phyloP scores from a whole-genome alignment of 2,888 invertebrate species.

The Phania funesta region DNA sequence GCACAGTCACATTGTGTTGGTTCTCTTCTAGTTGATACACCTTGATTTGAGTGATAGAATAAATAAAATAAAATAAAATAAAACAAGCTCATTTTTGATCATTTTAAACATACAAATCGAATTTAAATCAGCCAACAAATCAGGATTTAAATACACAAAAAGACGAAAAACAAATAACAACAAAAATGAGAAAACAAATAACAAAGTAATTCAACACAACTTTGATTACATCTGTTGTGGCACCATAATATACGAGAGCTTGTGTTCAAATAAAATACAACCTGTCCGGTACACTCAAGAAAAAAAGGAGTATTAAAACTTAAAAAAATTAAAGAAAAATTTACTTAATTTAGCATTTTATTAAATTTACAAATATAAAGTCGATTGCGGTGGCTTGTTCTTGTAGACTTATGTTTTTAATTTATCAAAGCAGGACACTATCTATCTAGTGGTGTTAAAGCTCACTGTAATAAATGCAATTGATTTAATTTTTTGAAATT shows the following conservation, averaged over 20 bases:
- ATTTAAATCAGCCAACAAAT: conserved; percentile 38
- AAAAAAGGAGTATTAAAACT: background rate
- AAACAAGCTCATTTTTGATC: conserved; percentile 34
- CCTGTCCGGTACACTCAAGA: conserved; percentile 40
- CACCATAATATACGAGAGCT: conserved; percentile 33
- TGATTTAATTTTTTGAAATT: no score
- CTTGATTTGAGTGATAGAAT: conserved; percentile 14
- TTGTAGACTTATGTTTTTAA: no score
- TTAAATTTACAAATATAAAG: no score
- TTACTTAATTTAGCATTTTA: background rate
- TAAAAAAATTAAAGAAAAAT: no score
- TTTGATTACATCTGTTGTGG: conserved; percentile 66
- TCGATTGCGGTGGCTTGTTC: no score
- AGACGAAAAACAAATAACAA: no score
- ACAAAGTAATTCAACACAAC: conserved; percentile 58
- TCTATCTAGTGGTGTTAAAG: no score
- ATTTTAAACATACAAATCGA: conserved; percentile 32
- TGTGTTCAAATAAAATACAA: conserved; percentile 28
- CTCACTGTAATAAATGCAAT: no score
- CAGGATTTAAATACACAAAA: conserved; percentile 25
- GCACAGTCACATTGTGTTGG: background rate
- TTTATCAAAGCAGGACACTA: no score
- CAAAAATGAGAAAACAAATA: conserved; percentile 14
- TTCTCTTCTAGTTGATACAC: background rate
- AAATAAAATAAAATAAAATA: background rate